Evolutionary conservation across 2,888 invertebrate species (phyloP), one percentile per base, ranked within the genome.

Genomic region (Dicranocentrus wangi): DNA sequence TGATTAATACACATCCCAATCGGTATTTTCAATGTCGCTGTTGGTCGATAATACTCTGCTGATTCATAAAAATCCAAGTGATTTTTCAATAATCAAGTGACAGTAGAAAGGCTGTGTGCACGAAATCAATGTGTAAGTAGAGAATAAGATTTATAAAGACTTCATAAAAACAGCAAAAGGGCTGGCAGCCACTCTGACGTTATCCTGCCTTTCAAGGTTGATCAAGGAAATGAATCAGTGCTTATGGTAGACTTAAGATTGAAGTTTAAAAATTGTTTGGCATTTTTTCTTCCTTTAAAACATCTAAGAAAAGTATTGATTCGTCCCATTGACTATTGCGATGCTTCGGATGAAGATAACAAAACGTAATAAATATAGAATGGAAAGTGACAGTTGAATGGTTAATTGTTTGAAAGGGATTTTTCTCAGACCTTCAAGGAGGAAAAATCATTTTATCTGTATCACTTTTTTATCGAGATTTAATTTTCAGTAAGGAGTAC

Each of bases 371-470:
- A n/a, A n/a, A n/a, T 17, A 55, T 23, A 28, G 63, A 72, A 72
- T 72, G 61, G 28, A 61, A 71, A 42, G 47, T 71, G 71, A 71
- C 71, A 71, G 71, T 25, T 72, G 72, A 72, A 72, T 61, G 72
- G 72, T 51, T 61, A 61, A 71, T 71, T 58, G 61, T 71, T 71
- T 58, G 19, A 32, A 68, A 32, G 8, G 58, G n/a, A 55, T 17
- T 32, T 55, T 55, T 55, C 32, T 2, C 21, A 61, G 61, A 61
- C 61, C 61, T 61, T 61, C 61, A 58, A 25, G 7, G n/a, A n/a
- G n/a, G 7, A 8, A 39, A 58, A 58, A 8, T 1, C 27, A 23
- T 39, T 39, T 39, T 58, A 58, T 58, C 15, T n/a, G 1, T 61
- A 28, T 32, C n/a, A 32, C 32, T 3, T 61, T 61, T 61, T 60